Evolutionary conservation across 2,888 invertebrate genomes (phyloP), one percentile per base, ranked within the genome.

Genomic region (Mythimna lalbum): DNA sequence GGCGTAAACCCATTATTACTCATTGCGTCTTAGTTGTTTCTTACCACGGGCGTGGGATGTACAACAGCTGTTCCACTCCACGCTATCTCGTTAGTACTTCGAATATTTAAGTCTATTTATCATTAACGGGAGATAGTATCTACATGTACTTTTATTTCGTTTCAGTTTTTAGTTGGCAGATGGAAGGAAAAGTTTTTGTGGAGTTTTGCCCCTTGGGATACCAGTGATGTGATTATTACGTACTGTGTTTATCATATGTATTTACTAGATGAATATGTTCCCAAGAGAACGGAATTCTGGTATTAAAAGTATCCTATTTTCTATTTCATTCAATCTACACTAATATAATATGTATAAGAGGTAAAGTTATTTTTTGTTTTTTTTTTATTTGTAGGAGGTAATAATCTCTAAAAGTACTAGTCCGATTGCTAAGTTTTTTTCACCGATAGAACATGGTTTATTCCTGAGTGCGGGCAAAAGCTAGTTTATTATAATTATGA

Each of bases 21-120:
- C 67, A 77, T 81, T 81, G 69, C 23, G 31, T 77, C 72, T 67
- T 71, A 72, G 67, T 59, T 64, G 78, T 77, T 78, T 72, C 81
- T 68, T 62, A 63, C 36, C 43, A 64, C 81, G 62, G 62, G 31
- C 81, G 78, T 77, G 78, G 43, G 72, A 77, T 64, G 52, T 63
- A 64, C 9, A 50, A 53, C 81, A 78, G 72, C 78, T 81, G 81
- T 72, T 62, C 50, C 63, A 67, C 31, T 57, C 31, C 56, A 49
- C 56, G 39, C 27, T 61, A 66, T 79, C 79, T 57, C 14, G 39
- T 56, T 23, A 49, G 47, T 56, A 57, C 43, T 50, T 19, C 12
- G 69, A 80, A 69, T 62, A 75, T 63, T 53, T 52, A 61, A 52
- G n/a, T 56, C 19, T 49, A 74, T 75, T 52, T 47, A 78, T 31